These are phyloP conservation scores for Pollenia angustigena DNA, from an alignment of 2,888 invertebrate species.

Conservation along the genomic window DNA sequence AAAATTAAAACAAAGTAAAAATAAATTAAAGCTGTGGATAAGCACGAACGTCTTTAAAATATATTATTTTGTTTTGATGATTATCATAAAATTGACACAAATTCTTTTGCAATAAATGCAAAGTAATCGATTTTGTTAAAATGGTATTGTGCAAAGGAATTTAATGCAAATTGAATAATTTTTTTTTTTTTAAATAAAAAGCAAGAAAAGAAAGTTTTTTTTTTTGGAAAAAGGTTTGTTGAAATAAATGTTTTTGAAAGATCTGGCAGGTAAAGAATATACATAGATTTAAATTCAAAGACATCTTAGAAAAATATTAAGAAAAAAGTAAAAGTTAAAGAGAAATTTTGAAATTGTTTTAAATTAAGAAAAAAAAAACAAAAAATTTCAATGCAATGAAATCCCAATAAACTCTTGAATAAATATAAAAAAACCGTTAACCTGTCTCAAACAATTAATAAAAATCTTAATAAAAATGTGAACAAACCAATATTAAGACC, in stretches of 20 bases:
- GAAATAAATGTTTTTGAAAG: neutral
- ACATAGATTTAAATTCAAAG: conserved; percentile 22
- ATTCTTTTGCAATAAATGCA: conserved; percentile 42
- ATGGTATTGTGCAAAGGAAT: conserved; percentile 18
- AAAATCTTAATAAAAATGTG: too few relatives aligned
- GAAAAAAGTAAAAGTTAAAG: conserved; percentile 33
- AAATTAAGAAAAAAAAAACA: neutral
- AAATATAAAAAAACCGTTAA: too few relatives aligned
- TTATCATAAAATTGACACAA: conserved; percentile 65
- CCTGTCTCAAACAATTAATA: too few relatives aligned
- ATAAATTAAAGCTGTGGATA: conserved; percentile 5
- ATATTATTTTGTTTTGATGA: conserved; percentile 29
- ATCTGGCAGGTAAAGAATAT: conserved; percentile 42
- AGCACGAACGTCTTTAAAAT: conserved; percentile 29
- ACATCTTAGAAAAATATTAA: neutral
- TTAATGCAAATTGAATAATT: conserved; percentile 52
- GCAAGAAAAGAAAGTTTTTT: conserved; percentile 34
- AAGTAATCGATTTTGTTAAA: conserved; percentile 45
- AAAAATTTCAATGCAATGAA: neutral
- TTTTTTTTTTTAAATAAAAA: neutral
- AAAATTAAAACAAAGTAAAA: neutral
- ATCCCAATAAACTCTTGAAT: neutral
- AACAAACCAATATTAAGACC: too few relatives aligned
- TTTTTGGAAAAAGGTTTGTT: neutral
- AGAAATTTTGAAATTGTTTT: neutral